These are phyloP conservation scores for rat (Rattus norvegicus) DNA, from an alignment of 2,113 vertebrate species.

Conservation along the genomic window DNA sequence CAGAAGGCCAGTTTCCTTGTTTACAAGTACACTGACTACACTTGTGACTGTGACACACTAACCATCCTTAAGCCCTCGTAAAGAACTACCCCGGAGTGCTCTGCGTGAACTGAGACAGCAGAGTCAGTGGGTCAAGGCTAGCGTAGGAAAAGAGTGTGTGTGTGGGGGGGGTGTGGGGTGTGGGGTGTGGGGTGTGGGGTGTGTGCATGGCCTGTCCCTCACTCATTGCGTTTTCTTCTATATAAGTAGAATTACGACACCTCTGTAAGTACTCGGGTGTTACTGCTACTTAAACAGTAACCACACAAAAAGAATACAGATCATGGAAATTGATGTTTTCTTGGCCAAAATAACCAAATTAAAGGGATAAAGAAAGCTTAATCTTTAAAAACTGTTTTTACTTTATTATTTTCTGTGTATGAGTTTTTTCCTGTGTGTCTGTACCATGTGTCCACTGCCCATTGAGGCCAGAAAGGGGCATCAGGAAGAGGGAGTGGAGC, in stretches of 20 bases:
- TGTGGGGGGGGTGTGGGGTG: fast-evolving
- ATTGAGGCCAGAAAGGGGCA: not conserved
- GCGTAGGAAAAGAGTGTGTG: not conserved
- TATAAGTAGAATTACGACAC: not conserved
- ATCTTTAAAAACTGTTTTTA: not conserved
- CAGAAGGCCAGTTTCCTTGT: not conserved
- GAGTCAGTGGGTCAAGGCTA: not conserved
- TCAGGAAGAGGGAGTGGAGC: not conserved
- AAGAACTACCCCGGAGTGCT: not conserved
- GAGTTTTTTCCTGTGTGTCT: not conserved
- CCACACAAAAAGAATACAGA: not conserved
- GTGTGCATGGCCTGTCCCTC: not conserved
- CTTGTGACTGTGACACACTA: not conserved
- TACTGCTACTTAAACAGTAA: not conserved
- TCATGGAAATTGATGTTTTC: not conserved
- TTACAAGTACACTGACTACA: not conserved
- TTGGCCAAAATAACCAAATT: not conserved
- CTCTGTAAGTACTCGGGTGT: not conserved
- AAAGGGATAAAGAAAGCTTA: not conserved
- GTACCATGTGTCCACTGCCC: not conserved
- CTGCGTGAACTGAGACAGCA: not conserved
- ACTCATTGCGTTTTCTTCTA: not conserved
- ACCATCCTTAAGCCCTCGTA: not conserved
- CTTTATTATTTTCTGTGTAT: not conserved
- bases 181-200: no score